Evolutionary conservation across 2,888 invertebrate genomes (phyloP), one percentile per base, ranked within the genome.

Genomic region (Urechis unicinctus): DNA sequence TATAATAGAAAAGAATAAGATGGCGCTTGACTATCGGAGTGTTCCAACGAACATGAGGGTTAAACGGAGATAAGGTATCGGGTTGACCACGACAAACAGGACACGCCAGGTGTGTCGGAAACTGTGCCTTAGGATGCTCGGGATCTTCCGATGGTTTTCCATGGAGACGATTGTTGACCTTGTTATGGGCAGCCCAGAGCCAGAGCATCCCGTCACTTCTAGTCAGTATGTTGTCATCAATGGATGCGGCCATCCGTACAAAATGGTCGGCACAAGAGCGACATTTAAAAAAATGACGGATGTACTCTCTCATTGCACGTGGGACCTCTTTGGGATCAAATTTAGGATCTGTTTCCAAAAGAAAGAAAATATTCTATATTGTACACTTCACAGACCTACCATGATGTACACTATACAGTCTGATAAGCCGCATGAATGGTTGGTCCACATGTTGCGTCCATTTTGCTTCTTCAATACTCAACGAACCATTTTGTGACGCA

Each of bases 171-270:
- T 86, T 81, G 77, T 98, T 98, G 0, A 92, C 96, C 45, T 60
- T 58, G 76, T 97, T 97, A 74, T 97, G 96, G 0, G 91, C 88
- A 67, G 83, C 83, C 96, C 96, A 97, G 26, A 97, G 79, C 94
- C 95, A 97, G 43, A 95, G 29, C 3, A 62, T 46, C 65, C 85
- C 84, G 52, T 83, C 84, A 21, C 81, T 80, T 78, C 29, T 24
- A 2, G 31, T n/a, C 22, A 25, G 17, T 1, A 46, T 43, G 24
- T 52, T 53, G 1, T 21, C 5, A 17, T 88, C 82, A 36, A 87
- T 83, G 58, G 83, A 82, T 1, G 80, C 77, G 29, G 93, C 87
- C 91, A 93, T 92, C 57, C 84, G 82, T 73, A 88, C 82, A 75
- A 98, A 98, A 81, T 98, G 93, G 67, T 86, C 78, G 1, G 89